A percentile compares a stretch with the other conserved stretches of the same genome.
These are phyloP conservation scores for Cnemophilus loriae DNA, from an alignment of 2,113 vertebrate genomes.

Conservation along the genomic window DNA sequence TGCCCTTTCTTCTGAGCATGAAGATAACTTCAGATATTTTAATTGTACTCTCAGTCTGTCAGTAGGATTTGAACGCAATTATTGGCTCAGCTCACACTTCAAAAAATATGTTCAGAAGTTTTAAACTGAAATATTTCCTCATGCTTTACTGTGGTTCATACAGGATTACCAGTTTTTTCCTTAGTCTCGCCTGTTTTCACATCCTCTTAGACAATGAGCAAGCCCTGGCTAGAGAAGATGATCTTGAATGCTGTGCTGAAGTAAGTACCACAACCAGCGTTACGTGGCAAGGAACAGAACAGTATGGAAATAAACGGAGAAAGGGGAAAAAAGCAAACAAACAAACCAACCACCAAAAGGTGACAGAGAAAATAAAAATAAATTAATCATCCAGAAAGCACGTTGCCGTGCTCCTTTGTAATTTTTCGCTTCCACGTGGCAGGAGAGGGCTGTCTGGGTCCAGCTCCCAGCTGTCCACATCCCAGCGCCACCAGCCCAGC, in stretches of 20 bases:
- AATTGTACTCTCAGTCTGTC: neutral
- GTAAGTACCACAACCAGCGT: neutral
- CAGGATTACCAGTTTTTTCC: neutral
- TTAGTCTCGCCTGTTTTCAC: neutral
- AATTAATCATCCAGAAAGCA: neutral
- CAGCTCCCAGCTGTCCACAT: slow-evolving; percentile 2
- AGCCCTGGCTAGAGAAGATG: neutral
- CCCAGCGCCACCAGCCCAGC: neutral
- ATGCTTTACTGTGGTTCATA: neutral
- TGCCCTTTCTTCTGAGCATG: neutral
- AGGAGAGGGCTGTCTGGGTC: neutral
- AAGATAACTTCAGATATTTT: neutral
- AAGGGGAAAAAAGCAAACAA: neutral
- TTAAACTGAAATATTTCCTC: neutral
- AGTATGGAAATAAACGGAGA: neutral
- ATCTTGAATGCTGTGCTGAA: neutral
- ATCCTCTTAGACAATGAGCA: neutral
- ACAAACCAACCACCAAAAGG: neutral
- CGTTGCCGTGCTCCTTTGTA: neutral
- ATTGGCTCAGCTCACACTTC: neutral
- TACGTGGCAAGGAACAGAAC: neutral
- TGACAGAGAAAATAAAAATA: neutral
- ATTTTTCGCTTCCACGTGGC: neutral
- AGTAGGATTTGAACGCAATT: neutral
- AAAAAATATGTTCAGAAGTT: neutral